These are phyloP conservation scores for Electrophaes corylata DNA, from an alignment of 2,888 invertebrate genomes.

Conservation along the genomic window DNA sequence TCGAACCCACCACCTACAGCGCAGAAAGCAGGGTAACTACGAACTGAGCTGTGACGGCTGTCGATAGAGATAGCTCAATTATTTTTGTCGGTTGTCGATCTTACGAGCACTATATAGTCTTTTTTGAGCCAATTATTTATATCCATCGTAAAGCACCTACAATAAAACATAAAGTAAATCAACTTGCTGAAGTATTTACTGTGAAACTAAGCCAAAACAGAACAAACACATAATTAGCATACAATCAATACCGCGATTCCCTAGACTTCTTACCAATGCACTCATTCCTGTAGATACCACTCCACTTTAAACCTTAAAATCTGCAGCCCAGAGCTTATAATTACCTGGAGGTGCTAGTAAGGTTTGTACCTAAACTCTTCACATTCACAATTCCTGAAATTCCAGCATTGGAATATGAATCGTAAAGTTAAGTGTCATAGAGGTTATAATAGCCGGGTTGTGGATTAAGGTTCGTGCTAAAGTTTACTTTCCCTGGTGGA, in stretches of 20 bases:
- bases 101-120: too few species aligned
- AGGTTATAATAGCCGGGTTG: slow-evolving; percentile 20
- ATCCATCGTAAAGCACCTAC: too few species aligned
- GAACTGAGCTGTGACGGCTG: too few species aligned
- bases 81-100: too few species aligned
- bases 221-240: slow-evolving; percentile 26
- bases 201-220: slow-evolving; percentile 21
- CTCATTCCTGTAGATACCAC: slow-evolving; percentile 10
- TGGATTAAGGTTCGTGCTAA: slow-evolving; percentile 51
- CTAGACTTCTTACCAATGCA: slow-evolving; percentile 22
- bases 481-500: slow-evolving; percentile 79
- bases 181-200: slow-evolving; percentile 6
- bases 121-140: too few species aligned
- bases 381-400: slow-evolving; percentile 28
- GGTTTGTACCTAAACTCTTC: slow-evolving; percentile 16
- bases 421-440: slow-evolving; percentile 10
- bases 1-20: too few species aligned
- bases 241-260: slow-evolving; percentile 29
- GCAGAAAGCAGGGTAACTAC: too few species aligned
- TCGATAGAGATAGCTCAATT: too few species aligned
- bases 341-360: background rate
- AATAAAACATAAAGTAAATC: background rate
- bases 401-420: slow-evolving; percentile 18
- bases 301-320: slow-evolving; percentile 7
- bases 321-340: background rate